Evolutionary conservation across 2,113 vertebrate genomes (phyloP).

Genomic region (Chelonoidis abingdonii): DNA sequence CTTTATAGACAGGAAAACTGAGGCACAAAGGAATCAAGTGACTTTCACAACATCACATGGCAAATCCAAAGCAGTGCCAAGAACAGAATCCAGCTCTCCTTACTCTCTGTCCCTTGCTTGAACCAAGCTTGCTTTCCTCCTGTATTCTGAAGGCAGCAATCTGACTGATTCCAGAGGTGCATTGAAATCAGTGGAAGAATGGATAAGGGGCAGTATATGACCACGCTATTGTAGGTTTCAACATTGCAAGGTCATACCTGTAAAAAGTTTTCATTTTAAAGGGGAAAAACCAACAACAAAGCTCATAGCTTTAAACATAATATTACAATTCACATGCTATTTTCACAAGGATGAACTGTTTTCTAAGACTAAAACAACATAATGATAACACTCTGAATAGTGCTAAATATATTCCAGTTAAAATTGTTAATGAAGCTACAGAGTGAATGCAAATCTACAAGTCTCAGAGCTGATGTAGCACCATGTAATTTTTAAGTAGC

Average conservation of each 20-base stretch:
- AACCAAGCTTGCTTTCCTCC: neutral
- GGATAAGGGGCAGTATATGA: neutral
- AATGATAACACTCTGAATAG: slow-evolving; percentile 62
- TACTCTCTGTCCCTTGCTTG: neutral
- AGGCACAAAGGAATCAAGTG: neutral
- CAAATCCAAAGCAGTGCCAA: neutral
- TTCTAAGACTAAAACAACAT: slow-evolving; percentile 69
- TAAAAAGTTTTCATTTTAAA: slow-evolving; percentile 23
- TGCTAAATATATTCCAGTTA: slow-evolving; percentile 73
- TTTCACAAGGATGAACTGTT: slow-evolving; percentile 69
- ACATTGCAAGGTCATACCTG: slow-evolving; percentile 16
- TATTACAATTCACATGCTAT: slow-evolving; percentile 59
- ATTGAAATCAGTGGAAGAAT: neutral
- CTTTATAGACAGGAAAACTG: neutral
- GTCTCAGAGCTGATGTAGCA: slow-evolving; percentile 60
- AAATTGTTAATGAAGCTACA: slow-evolving; percentile 72
- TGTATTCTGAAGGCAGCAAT: slow-evolving; percentile 17
- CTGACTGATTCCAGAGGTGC: neutral
- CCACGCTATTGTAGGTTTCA: neutral
- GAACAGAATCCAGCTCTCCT: neutral
- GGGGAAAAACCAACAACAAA: slow-evolving; percentile 50
- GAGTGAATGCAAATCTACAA: slow-evolving; percentile 70
- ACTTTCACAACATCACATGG: neutral
- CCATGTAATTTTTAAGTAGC: slow-evolving; percentile 44
- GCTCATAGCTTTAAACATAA: slow-evolving; percentile 60